Evolutionary conservation across 2,113 vertebrate species (phyloP).

Genomic region (Vidua macroura): DNA sequence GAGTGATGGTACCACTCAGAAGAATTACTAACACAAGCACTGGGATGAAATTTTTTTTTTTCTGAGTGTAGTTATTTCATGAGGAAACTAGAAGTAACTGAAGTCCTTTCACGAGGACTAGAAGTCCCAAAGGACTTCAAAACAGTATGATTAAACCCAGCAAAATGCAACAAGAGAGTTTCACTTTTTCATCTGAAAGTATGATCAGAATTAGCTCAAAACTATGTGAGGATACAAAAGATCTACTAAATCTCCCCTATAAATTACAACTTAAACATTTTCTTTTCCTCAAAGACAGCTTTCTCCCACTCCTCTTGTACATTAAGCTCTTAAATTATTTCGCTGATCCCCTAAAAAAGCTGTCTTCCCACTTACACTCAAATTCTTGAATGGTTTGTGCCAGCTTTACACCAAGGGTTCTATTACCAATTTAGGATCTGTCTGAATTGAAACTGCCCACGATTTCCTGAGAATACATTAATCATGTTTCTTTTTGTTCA

Average conservation of each 20-base stretch:
- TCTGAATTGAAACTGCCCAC: neutral
- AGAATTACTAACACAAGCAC: neutral
- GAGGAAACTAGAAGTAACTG: neutral
- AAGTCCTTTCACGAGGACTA: neutral
- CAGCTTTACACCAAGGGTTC: neutral
- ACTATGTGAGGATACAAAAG: neutral
- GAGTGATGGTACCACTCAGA: neutral
- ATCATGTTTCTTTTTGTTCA: neutral
- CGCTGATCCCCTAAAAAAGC: neutral
- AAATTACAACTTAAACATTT: neutral
- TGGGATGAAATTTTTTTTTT: neutral
- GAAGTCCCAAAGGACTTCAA: neutral
- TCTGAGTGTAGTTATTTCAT: neutral
- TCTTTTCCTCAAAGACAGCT: neutral
- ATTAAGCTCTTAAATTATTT: neutral
- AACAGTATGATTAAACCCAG: neutral
- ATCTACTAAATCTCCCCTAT: neutral
- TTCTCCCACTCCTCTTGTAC: neutral
- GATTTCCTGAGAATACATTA: neutral
- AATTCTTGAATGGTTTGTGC: neutral
- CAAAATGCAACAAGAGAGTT: neutral
- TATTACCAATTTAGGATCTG: neutral
- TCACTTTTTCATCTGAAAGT: neutral
- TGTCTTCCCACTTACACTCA: neutral
- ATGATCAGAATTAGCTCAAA: neutral